A percentile compares a stretch with the other conserved stretches of the same genome.
Conservation (phyloP, 53 echinoderm and acorn worm species). For the Actinopyga echinites region DNA sequence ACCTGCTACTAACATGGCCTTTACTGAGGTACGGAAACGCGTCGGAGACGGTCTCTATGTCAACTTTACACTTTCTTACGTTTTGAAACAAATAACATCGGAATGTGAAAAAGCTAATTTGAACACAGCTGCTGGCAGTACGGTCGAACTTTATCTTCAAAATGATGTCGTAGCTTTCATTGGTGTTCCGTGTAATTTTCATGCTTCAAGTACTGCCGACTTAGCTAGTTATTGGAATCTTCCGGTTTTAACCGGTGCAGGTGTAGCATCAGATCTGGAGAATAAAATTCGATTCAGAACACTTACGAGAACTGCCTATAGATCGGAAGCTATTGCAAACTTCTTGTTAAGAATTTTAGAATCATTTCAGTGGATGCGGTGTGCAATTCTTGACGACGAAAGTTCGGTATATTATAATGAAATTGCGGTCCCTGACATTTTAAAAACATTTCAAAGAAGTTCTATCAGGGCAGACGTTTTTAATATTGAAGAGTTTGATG, state of each 20-base stretch:
- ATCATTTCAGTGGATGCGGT: constrained; percentile 23
- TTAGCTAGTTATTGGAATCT: constrained; percentile 58
- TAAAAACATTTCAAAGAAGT: no score
- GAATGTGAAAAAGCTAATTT: neutral
- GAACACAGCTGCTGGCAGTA: constrained; percentile 19
- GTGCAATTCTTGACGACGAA: neutral
- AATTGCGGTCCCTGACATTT: no score
- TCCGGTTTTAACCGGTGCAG: constrained; percentile 33
- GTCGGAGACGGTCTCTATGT: no score
- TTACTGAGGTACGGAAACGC: no score
- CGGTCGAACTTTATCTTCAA: constrained; percentile 5
- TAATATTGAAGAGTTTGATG: no score
- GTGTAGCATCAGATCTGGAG: constrained; percentile 26
- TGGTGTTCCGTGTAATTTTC: constrained; percentile 49
- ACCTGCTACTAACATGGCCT: no score
- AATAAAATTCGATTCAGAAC: constrained; percentile 59
- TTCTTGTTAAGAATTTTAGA: neutral
- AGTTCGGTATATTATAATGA: neutral
- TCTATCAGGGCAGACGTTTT: no score
- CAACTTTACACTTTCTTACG: no score
- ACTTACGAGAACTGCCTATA: constrained; percentile 46
- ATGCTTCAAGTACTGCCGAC: constrained; percentile 46
- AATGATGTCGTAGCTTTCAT: constrained; percentile 48
- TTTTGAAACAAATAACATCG: neutral
- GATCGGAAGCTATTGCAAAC: constrained; percentile 4